phyloP scores from a whole-genome alignment of 2,888 invertebrate species.

The Lepidonotus clava region DNA sequence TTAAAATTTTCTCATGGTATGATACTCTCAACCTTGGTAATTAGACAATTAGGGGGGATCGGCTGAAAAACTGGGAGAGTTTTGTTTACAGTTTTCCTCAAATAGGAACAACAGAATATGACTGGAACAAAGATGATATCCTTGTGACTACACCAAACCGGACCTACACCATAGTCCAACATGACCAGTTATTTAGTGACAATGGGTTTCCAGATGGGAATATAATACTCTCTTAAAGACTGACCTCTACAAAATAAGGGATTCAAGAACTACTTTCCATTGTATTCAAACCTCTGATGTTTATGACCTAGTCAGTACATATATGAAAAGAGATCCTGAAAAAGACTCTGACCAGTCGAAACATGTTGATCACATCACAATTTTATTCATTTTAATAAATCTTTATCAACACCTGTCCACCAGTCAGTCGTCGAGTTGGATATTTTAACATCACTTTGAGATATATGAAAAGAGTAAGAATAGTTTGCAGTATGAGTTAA shows the following conservation, averaged over 20 bases:
- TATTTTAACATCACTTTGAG: too few relatives aligned
- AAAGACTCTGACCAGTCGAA: too few relatives aligned
- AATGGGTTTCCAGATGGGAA: conserved; percentile 43
- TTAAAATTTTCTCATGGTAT: too few relatives aligned
- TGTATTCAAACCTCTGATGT: conserved; percentile 53
- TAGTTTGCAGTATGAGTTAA: conserved; percentile 88
- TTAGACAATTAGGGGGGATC: too few relatives aligned
- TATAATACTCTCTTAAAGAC: neutral
- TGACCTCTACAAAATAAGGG: neutral
- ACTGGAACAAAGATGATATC: neutral
- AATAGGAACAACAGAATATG: neutral
- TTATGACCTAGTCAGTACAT: conserved; percentile 33
- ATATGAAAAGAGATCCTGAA: too few relatives aligned
- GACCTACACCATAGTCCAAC: conserved; percentile 17
- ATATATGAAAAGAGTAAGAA: conserved; percentile 82
- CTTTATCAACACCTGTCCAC: too few relatives aligned
- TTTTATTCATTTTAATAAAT: too few relatives aligned
- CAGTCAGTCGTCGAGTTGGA: too few relatives aligned
- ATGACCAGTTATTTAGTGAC: conserved; percentile 39
- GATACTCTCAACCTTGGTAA: too few relatives aligned
- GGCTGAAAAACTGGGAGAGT: conserved; percentile 9
- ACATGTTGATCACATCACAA: too few relatives aligned
- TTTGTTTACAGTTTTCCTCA: neutral
- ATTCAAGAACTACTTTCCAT: conserved; percentile 20
- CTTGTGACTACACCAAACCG: conserved; percentile 10